phyloP scores from a whole-genome alignment of 2,113 vertebrate species.

The Acrocephalus arundinaceus region DNA sequence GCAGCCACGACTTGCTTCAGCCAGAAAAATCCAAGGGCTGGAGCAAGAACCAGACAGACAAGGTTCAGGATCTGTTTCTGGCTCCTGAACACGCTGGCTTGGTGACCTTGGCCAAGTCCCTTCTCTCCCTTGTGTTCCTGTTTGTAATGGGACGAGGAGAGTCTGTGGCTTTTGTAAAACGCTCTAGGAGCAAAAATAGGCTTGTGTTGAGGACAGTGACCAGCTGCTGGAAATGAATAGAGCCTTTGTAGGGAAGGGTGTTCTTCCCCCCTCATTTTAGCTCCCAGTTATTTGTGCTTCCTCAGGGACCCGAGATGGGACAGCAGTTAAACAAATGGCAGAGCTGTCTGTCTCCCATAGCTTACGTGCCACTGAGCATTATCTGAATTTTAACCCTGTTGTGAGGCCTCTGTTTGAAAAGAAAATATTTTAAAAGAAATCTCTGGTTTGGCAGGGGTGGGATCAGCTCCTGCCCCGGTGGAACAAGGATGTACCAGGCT shows the following conservation, averaged over 20 bases:
- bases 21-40: neutral
- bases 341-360: neutral
- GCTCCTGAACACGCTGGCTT: neutral
- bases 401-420: neutral
- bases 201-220: slow-evolving; percentile 34
- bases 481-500: neutral
- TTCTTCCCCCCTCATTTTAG: neutral
- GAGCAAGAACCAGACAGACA: neutral
- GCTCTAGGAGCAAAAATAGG: slow-evolving; percentile 43
- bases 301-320: neutral
- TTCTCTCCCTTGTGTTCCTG: neutral
- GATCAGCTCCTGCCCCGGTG: fast-evolving
- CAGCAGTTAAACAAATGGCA: slow-evolving; percentile 43
- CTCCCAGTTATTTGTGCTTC: slow-evolving; percentile 31
- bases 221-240: slow-evolving; percentile 58
- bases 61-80: neutral
- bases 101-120: slow-evolving; percentile 16
- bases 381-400: neutral
- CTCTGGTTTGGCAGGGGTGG: neutral
- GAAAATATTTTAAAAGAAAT: neutral
- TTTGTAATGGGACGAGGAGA: neutral
- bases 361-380: slow-evolving; percentile 12
- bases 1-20: neutral
- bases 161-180: slow-evolving; percentile 41
- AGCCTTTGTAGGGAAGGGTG: neutral